A percentile compares a stretch with the other conserved stretches of the same genome.
Conservation (phyloP, 2,797 vertebrate genomes). For the Arctocebus calabarensis region DNA sequence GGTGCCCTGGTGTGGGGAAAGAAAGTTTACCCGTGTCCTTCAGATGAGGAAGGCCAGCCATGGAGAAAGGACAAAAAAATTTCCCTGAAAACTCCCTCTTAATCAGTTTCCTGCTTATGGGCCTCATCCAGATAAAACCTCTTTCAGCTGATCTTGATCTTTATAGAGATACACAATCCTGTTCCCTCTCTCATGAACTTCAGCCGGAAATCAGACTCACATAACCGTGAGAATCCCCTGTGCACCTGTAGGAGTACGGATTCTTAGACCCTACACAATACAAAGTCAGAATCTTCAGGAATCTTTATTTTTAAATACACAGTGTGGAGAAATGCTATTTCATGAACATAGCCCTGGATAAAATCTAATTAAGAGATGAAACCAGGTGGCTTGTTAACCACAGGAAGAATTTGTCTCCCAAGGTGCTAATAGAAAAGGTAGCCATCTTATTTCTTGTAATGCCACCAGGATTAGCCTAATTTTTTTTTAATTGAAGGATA, state of each 20-base stretch:
- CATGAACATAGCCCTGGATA: background rate
- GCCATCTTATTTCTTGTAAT: background rate
- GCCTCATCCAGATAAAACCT: background rate
- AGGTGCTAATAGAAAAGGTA: background rate
- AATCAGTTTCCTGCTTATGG: background rate
- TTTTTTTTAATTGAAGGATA: background rate
- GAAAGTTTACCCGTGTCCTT: background rate
- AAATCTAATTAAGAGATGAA: conserved; percentile 9
- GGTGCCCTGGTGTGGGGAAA: background rate
- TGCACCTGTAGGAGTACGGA: background rate
- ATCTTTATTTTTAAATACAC: background rate
- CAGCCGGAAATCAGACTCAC: background rate
- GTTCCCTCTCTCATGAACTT: background rate
- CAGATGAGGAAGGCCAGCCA: background rate
- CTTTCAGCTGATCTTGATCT: background rate
- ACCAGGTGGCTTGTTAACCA: background rate
- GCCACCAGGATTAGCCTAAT: background rate
- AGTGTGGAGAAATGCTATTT: background rate
- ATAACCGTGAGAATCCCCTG: background rate
- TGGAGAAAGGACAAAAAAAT: background rate
- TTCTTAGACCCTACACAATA: background rate
- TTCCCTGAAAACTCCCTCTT: background rate
- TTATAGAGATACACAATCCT: background rate
- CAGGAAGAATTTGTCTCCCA: background rate
- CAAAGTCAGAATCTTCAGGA: background rate